Evolutionary conservation across 1,140 invertebrate genomes (phyloP), one percentile per base, ranked within the genome.

Genomic region (Sesamia nonagrioides): DNA sequence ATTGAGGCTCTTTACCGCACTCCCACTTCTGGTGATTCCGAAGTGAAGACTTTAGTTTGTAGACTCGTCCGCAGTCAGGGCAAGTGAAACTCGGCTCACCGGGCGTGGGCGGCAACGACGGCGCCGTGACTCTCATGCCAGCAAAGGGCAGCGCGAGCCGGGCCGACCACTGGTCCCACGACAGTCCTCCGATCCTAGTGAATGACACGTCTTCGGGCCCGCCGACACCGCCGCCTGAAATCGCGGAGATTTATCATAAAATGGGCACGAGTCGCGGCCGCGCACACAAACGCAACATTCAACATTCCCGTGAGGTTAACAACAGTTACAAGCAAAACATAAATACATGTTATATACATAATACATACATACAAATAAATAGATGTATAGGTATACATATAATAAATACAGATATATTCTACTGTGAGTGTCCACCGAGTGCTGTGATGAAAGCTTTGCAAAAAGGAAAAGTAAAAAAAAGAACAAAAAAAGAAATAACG

Each of bases 21-120:
- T 98, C 97, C 97, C 97, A 98, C 91, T 98, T 98, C 94, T 98
- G 97, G 89, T 98, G 97, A 89, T 98, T 98, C 27, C 97, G 95
- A 87, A 98, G 95, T 84, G 97, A 98, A 78, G 97, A 98, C 93
- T 98, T 98, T 60, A 98, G 95, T 90, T 98, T 98, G 94, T 98
- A 98, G 61, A 97, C 96, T 56, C 97, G 96, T 61, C 97, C 97
- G 92, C 97, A 98, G 82, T 97, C 97, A 15, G 97, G 95, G 91
- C 97, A 98, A 85, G 97, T 97, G 91, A 97, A 97, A 79, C 96
- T 96, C 85, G 96, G 95, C 84, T 91, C 91, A 82, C 92, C 92
- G 79, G 85, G 84, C 5, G 93, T 90, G 58, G 95, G 91, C 86
- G 52, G 94, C 86, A 71, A 90, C 84, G 78, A 88, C 89, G 63